These are phyloP conservation scores for Callorhinus ursinus DNA, from an alignment of 2,113 vertebrate species.

Conservation along the genomic window DNA sequence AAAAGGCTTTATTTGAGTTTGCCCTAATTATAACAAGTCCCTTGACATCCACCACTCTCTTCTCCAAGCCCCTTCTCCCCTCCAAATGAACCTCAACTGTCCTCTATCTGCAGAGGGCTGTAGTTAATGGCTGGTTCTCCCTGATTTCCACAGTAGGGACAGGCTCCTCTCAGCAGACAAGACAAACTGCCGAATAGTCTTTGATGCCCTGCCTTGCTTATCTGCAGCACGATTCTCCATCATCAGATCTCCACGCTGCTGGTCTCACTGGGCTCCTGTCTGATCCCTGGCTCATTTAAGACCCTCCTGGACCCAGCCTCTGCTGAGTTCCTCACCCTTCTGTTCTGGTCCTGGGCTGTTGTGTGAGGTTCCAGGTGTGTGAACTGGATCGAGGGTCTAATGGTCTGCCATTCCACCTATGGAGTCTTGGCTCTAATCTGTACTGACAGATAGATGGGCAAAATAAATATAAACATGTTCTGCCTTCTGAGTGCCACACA, in stretches of 20 bases:
- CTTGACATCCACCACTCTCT: neutral
- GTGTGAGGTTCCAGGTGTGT: slow-evolving; percentile 1
- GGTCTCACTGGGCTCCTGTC: slow-evolving; percentile 64
- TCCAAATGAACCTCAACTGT: neutral
- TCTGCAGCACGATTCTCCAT: neutral
- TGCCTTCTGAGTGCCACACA: slow-evolving; percentile 38
- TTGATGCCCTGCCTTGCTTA: slow-evolving; percentile 44
- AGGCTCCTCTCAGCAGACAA: slow-evolving; percentile 51
- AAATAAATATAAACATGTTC: slow-evolving; percentile 12
- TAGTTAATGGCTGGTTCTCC: neutral
- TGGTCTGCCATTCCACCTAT: neutral
- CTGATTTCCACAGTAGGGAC: neutral
- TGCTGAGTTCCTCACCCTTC: neutral
- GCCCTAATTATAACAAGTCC: slow-evolving; percentile 12
- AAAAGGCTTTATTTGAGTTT: slow-evolving; percentile 47
- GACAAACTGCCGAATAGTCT: neutral
- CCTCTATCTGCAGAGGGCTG: slow-evolving; percentile 22
- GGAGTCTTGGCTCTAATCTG: neutral
- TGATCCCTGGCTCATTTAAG: slow-evolving; percentile 67
- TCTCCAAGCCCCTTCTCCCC: neutral
- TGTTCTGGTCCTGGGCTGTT: neutral
- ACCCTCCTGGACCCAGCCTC: neutral
- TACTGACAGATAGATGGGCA: neutral
- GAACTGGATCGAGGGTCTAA: neutral
- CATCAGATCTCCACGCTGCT: neutral